A percentile compares a stretch with the other conserved stretches of the same genome.
These are phyloP conservation scores for Heliangelus exortis DNA, from an alignment of 2,797 vertebrate species.

Conservation along the genomic window DNA sequence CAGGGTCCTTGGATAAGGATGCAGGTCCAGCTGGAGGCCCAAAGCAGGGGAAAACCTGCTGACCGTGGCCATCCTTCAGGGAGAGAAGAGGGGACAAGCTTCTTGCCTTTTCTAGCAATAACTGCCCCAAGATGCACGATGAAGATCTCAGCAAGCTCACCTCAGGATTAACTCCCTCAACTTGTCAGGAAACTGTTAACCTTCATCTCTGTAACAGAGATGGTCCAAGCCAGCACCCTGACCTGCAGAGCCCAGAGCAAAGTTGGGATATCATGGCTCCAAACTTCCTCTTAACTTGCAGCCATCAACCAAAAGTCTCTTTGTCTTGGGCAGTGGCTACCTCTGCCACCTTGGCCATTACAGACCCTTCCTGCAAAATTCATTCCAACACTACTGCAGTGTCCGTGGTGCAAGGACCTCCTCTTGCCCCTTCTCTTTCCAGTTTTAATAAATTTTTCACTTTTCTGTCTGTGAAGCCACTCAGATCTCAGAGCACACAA, in stretches of 20 bases:
- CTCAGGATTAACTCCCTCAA: background rate
- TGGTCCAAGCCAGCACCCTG: background rate
- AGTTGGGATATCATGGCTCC: background rate
- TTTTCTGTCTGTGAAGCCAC: background rate
- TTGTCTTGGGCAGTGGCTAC: background rate
- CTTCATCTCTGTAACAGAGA: background rate
- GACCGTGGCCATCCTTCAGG: rapidly evolving
- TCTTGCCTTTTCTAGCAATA: background rate
- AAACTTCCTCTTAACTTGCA: background rate
- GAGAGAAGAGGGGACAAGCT: background rate
- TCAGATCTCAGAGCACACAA: background rate
- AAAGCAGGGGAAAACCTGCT: background rate
- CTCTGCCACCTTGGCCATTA: background rate
- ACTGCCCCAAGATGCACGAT: rapidly evolving
- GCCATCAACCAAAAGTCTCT: background rate
- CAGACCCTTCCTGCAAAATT: background rate
- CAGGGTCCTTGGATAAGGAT: background rate
- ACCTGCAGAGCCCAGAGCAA: background rate
- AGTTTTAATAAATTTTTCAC: background rate
- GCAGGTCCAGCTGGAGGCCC: background rate
- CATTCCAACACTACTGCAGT: rapidly evolving
- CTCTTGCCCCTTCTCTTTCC: background rate
- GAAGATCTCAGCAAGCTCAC: background rate
- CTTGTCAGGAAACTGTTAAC: background rate
- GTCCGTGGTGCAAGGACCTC: background rate